Conservation (phyloP, 2,797 vertebrate genomes). For the Silurus aristotelis region DNA sequence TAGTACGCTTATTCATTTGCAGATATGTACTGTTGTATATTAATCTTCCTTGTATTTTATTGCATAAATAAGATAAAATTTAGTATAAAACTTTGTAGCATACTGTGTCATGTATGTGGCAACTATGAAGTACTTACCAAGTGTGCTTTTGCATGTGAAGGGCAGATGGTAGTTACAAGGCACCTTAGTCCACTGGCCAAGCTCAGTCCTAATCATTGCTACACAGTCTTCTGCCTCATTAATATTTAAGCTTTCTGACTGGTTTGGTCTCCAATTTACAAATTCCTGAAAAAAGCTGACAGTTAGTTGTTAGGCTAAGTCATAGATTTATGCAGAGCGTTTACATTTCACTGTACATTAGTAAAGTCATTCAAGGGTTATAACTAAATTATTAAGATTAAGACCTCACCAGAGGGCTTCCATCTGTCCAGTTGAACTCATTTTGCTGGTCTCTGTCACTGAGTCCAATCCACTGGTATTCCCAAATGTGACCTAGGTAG, state of each 20-base stretch:
- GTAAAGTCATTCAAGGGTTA: neutral
- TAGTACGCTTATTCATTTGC: neutral
- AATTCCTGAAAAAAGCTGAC: constrained; percentile 74
- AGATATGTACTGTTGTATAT: neutral
- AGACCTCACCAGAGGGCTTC: constrained; percentile 83
- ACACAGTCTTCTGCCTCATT: constrained; percentile 88
- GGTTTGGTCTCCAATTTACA: constrained; percentile 93
- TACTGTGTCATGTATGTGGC: neutral
- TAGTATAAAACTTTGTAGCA: neutral
- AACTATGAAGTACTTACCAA: constrained; percentile 72
- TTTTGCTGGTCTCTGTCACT: constrained; percentile 88
- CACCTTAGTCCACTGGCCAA: constrained; percentile 91
- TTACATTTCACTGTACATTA: neutral
- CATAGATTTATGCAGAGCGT: neutral
- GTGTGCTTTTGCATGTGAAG: constrained; percentile 93
- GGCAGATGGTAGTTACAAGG: constrained; percentile 95
- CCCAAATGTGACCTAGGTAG: constrained; percentile 67
- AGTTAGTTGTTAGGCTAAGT: neutral
- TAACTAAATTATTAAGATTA: neutral
- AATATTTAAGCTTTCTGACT: constrained; percentile 89
- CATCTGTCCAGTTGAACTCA: constrained; percentile 92
- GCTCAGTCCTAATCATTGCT: constrained; percentile 93
- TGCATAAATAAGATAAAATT: neutral
- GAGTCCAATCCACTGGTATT: constrained; percentile 97
- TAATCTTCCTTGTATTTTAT: neutral